phyloP scores from a whole-genome alignment of 2,113 vertebrate species.

The Caloenas nicobarica region DNA sequence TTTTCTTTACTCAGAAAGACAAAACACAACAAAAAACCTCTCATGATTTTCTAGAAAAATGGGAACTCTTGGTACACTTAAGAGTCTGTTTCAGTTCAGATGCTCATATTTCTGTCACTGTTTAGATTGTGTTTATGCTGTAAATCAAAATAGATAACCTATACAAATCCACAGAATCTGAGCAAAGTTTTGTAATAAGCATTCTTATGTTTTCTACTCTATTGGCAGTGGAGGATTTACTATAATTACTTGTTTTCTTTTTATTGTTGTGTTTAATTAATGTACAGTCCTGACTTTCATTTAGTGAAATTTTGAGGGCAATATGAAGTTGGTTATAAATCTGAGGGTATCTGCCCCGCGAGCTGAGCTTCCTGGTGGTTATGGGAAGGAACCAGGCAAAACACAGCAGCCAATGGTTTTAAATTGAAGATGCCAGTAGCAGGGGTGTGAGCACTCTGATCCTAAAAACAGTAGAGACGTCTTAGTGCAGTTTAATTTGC shows the following conservation, averaged over 20 bases:
- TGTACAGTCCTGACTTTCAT: not conserved
- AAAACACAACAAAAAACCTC: not conserved
- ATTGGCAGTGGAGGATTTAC: not conserved
- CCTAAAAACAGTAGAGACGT: not conserved
- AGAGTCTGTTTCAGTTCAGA: not conserved
- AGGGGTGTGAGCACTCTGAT: not conserved
- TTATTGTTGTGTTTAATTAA: not conserved
- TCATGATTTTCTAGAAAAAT: not conserved
- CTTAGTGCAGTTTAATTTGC: not conserved
- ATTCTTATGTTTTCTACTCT: not conserved
- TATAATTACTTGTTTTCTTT: not conserved
- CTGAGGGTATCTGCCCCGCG: no score
- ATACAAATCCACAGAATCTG: not conserved
- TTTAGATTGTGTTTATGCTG: not conserved
- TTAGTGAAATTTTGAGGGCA: not conserved
- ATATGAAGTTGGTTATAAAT: not conserved
- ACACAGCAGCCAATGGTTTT: not conserved
- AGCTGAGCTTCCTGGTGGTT: no score
- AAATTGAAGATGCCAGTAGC: not conserved
- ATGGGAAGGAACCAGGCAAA: not conserved
- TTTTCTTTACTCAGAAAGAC: not conserved
- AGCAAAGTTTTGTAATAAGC: not conserved
- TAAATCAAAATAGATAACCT: not conserved
- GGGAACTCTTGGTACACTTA: not conserved
- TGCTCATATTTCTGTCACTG: not conserved